phyloP scores from a whole-genome alignment of 2,113 vertebrate genomes.

The Pao palembangensis region DNA sequence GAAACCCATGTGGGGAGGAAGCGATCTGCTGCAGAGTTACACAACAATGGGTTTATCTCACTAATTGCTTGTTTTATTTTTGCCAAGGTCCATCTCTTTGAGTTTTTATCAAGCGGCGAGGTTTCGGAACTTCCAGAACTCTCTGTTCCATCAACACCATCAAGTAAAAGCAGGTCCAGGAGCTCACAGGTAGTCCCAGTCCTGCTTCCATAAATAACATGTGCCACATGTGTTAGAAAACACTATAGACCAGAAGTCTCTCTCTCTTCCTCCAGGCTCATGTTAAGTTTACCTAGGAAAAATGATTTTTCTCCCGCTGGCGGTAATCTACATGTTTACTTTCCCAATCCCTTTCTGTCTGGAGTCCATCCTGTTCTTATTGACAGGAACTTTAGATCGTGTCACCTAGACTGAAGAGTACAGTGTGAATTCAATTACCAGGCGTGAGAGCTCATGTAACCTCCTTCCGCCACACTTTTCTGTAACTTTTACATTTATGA shows the following conservation, averaged over 20 bases:
- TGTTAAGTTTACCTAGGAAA: conserved; percentile 24
- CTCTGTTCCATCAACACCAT: conserved; percentile 62
- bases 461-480: conserved; percentile 37
- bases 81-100: conserved; percentile 78
- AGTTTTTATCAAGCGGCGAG: conserved; percentile 77
- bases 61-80: conserved; percentile 23
- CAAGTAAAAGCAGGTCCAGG: conserved; percentile 35
- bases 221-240: conserved; percentile 10
- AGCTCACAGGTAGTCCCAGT: conserved; percentile 61
- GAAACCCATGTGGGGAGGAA: conserved; percentile 14
- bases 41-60: conserved; percentile 17
- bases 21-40: conserved; percentile 15
- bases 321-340: conserved; percentile 25
- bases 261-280: conserved; percentile 19
- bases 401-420: conserved; percentile 56
- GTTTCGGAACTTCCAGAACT: conserved; percentile 38
- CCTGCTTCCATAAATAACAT: conserved; percentile 9
- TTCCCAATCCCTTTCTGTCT: conserved; percentile 36
- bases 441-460: conserved; percentile 42
- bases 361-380: conserved; percentile 51
- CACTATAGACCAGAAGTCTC: conserved; percentile 14
- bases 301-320: conserved; percentile 34
- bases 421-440: conserved; percentile 67
- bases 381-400: conserved; percentile 66
- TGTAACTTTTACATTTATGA: conserved; percentile 59